phyloP scores from a whole-genome alignment of 2,113 vertebrate genomes.

The Ellobius talpinus region DNA sequence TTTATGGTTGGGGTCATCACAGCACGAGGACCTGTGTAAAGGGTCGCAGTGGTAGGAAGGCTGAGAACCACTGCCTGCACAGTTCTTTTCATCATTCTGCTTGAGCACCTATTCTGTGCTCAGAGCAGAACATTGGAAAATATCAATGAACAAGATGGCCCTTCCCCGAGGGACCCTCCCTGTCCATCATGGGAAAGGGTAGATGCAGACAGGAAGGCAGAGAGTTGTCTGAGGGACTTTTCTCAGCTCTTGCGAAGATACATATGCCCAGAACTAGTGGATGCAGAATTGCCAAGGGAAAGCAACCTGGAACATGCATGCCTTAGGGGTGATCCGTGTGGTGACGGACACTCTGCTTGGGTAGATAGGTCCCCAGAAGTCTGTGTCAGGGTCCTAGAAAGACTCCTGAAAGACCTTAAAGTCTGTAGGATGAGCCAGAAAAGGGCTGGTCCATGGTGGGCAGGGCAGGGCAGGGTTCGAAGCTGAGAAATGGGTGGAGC shows the following conservation, averaged over 20 bases:
- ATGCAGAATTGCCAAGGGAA: background rate
- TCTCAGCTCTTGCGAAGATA: background rate
- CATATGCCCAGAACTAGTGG: background rate
- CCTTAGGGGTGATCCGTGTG: background rate
- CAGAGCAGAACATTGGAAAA: background rate
- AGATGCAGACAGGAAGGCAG: background rate
- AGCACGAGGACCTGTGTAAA: background rate
- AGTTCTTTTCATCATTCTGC: background rate
- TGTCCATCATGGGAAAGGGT: background rate
- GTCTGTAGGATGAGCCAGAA: background rate
- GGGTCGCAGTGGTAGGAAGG: background rate
- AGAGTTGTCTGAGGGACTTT: background rate
- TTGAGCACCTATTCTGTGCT: background rate
- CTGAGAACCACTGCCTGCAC: background rate
- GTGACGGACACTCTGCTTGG: background rate
- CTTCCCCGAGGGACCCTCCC: background rate
- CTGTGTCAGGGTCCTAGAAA: background rate
- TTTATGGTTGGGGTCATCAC: background rate
- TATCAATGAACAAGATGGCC: background rate
- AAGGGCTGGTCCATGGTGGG: background rate
- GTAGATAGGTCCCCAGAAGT: background rate
- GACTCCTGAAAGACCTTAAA: background rate
- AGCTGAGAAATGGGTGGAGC: background rate
- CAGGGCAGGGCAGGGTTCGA: background rate
- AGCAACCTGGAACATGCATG: fast-evolving